Percentiles rank a stretch among this genome's conserved stretches.
Conservation (phyloP, 2,797 vertebrate species). For the Orestias chungarensis region DNA sequence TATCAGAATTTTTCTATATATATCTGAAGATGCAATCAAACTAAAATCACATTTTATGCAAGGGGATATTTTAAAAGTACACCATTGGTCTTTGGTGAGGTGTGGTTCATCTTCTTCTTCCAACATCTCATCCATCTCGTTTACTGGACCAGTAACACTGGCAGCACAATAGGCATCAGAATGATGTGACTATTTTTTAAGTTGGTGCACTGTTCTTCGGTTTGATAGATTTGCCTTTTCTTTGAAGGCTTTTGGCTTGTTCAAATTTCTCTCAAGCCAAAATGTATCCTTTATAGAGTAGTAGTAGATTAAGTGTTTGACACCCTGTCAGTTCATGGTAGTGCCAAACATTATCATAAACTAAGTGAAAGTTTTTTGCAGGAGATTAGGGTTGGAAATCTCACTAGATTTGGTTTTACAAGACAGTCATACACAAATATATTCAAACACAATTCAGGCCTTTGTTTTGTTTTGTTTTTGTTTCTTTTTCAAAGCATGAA, state of each 20-base stretch:
- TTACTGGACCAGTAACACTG: neutral
- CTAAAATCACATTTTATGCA: slow-evolving; percentile 18
- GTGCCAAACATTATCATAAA: neutral
- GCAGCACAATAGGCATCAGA: neutral
- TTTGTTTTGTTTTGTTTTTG: too few species aligned
- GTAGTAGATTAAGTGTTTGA: neutral
- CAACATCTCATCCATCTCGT: neutral
- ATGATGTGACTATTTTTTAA: neutral
- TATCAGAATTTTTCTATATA: slow-evolving; percentile 16
- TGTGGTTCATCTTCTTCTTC: neutral
- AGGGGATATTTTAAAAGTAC: slow-evolving; percentile 47
- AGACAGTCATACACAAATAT: neutral
- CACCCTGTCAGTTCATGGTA: neutral
- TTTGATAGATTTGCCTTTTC: neutral
- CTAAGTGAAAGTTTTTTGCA: too few species aligned
- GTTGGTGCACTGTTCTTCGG: neutral
- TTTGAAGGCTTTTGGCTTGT: neutral
- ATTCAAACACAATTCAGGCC: neutral
- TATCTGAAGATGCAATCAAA: slow-evolving; percentile 38
- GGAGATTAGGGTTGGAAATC: neutral
- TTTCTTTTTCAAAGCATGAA: too few species aligned
- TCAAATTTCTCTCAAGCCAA: neutral
- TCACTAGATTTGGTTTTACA: neutral
- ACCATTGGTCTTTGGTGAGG: neutral
- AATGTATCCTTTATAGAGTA: neutral